A percentile compares a stretch with the other conserved stretches of the same genome.
phyloP scores from a whole-genome alignment of 2,888 invertebrate species.

The Microplitis manilae region DNA sequence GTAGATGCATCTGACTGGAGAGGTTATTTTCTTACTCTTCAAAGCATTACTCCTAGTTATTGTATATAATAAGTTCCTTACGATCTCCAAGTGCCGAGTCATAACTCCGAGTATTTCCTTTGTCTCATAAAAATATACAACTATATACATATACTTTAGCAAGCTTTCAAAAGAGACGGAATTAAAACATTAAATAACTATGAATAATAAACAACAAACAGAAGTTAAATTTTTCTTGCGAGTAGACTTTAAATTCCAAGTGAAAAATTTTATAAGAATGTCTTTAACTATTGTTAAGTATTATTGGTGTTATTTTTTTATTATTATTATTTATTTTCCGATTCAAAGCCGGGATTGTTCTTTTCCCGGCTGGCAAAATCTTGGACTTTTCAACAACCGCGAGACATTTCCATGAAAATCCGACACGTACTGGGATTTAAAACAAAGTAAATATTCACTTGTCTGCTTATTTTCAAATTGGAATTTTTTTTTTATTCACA shows the following conservation, averaged over 20 bases:
- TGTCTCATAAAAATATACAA: not conserved
- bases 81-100: constrained; percentile 3
- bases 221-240: not conserved
- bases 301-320: not conserved
- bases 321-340: not conserved
- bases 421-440: not conserved
- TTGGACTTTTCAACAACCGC: not conserved
- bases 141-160: not conserved
- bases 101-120: constrained; percentile 8
- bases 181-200: not conserved
- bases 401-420: not conserved
- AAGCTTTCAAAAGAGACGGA: not conserved
- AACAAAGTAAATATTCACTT: not conserved
- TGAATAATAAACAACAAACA: not conserved
- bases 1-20: constrained; percentile 17
- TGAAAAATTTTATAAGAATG: not conserved
- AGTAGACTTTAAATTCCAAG: not conserved
- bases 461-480: not conserved
- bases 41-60: constrained; percentile 24
- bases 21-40: constrained; percentile 46
- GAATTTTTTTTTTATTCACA: not conserved
- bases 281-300: not conserved
- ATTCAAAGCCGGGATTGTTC: not conserved
- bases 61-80: constrained; percentile 23
- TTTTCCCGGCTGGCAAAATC: not conserved